Evolutionary conservation across 1,140 invertebrate species (phyloP).

Genomic region (Papilio glaucus): DNA sequence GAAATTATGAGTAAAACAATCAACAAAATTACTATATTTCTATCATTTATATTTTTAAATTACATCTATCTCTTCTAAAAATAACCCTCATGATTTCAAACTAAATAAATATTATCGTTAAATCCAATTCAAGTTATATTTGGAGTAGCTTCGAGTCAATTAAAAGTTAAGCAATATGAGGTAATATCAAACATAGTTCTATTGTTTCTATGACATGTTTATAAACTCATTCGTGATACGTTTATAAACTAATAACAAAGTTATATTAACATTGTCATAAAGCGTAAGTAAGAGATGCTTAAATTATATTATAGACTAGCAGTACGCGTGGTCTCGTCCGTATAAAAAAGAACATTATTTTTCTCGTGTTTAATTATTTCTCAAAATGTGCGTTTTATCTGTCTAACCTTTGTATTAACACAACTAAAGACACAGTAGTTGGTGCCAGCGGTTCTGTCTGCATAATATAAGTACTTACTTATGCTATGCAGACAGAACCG

Average conservation of each 20-base stretch:
- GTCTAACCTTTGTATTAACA: too few species aligned
- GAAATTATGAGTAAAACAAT: neutral
- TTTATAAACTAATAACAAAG: slow-evolving; percentile 22
- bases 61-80: too few species aligned
- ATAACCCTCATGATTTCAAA: too few species aligned
- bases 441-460: too few species aligned
- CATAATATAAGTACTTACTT: too few species aligned
- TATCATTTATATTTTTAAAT: neutral
- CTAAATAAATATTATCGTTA: neutral
- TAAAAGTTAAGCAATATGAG: slow-evolving; percentile 21
- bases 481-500: too few species aligned
- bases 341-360: too few species aligned
- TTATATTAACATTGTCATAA: slow-evolving; percentile 26
- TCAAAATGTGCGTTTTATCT: too few species aligned
- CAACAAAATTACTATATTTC: neutral
- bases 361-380: too few species aligned
- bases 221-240: slow-evolving; percentile 11
- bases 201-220: slow-evolving; percentile 20
- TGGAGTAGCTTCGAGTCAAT: neutral
- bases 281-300: neutral
- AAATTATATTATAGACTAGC: neutral
- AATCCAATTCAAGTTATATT: neutral
- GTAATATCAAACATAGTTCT: slow-evolving; percentile 15
- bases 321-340: neutral
- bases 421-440: too few species aligned